Base-by-base conservation (phyloP, 2,888 invertebrate species). In the Tetragnatha montana region DNA sequence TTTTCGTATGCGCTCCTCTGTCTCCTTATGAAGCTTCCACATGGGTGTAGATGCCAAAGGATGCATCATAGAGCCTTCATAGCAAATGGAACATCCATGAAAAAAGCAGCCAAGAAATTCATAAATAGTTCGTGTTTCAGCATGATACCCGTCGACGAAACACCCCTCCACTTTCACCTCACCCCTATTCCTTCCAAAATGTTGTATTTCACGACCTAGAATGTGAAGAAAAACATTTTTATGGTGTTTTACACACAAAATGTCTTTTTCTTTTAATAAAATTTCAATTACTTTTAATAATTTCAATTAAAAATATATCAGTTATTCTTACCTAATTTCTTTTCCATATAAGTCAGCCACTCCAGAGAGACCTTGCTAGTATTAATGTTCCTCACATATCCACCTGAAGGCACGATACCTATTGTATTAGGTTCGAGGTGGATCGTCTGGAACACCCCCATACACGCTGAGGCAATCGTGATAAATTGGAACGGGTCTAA, bases 1-100 rank as follows among this genome's bases (percentile, higher is more conserved):
- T 19, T 74, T 75, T 4, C 73, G 10, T 60, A 90, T 80, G 68
- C 88, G 90, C 22, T 87, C 87, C 69, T 79, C 68, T 8, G 91
- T 91, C 19, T 91, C 51, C 50, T 89, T 81, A 47, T 91, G 88
- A 12, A 85, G 2, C 17, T 89, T 90, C 7, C 85, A 51, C 85
- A 91, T 81, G 6, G 91, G 81, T 21, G 90, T 88, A 82, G 47
- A 49, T 0, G 12, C 47, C 6, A 49, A 3, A 21, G 81, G 60
- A 35, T 82, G 70, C 6, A 47, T 60, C 0, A 19, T 51, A 6
- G 17, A 22, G 1, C 22, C 0, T 2, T 70, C 76, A 47, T 73
- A 91, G 73, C 92, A 92, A n/a, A 75, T 81, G 3, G 17, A 22
- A 80, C 92, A 92, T 7, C 92, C 92, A 78, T 92, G 92, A 70